Conservation (phyloP, 1,140 invertebrate genomes). For the Drosophila bipectinata region DNA sequence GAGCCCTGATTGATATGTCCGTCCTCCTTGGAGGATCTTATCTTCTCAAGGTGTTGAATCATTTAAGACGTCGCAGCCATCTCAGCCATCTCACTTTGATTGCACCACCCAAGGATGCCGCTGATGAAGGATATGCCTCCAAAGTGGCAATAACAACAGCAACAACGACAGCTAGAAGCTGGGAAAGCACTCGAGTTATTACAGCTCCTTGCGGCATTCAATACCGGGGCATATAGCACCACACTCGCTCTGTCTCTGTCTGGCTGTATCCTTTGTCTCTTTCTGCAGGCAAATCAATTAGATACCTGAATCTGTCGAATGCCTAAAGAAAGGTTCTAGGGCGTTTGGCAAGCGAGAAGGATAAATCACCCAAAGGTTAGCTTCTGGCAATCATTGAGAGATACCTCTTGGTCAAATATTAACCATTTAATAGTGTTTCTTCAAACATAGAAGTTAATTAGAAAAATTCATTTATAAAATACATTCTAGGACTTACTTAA, state of each 20-base stretch:
- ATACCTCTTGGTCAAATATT: not conserved
- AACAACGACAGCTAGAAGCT: conserved; percentile 7
- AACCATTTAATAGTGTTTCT: too few species aligned
- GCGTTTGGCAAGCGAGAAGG: not conserved
- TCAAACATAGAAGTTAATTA: not conserved
- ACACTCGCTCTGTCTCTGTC: not conserved
- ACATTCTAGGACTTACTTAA: not conserved
- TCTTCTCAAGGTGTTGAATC: conserved; percentile 75
- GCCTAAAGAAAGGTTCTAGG: conserved; percentile 4
- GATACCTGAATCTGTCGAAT: conserved; percentile 46
- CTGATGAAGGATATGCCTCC: conserved; percentile 41
- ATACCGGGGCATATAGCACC: conserved; percentile 6
- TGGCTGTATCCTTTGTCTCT: not conserved
- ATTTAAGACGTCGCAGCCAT: conserved; percentile 65
- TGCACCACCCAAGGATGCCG: conserved; percentile 45
- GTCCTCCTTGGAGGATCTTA: conserved; percentile 53
- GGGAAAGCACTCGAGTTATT: conserved; percentile 60
- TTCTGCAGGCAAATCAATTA: conserved; percentile 62
- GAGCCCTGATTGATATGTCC: conserved; percentile 72
- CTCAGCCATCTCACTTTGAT: conserved; percentile 52
- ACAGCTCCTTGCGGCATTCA: conserved; percentile 60
- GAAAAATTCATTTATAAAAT: not conserved
- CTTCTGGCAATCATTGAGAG: not conserved
- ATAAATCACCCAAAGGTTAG: too few species aligned
- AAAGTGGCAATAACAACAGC: conserved; percentile 17